Percentiles rank a stretch among this genome's conserved stretches.
These are phyloP conservation scores for Chrysocyon brachyurus DNA, from an alignment of 2,797 vertebrate genomes.

Conservation along the genomic window DNA sequence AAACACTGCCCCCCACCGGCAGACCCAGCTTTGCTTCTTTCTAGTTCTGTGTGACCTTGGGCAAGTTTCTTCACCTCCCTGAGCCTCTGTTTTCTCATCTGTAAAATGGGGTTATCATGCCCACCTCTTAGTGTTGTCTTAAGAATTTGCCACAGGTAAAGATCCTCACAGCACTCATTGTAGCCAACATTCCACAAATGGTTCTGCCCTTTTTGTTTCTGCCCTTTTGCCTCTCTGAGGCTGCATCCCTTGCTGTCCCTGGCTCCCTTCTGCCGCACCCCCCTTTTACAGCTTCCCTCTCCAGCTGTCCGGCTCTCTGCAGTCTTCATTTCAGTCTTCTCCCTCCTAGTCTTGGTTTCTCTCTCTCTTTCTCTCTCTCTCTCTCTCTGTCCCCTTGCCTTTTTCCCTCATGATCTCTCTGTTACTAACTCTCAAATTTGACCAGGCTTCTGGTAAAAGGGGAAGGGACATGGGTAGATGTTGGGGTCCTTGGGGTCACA, in stretches of 20 bases:
- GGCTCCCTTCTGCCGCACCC: neutral
- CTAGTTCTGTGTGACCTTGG: slow-evolving; percentile 43
- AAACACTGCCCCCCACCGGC: neutral
- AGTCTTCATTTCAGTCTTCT: slow-evolving; percentile 56
- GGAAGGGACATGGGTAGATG: neutral
- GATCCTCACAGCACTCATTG: neutral
- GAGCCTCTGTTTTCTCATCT: slow-evolving; percentile 42
- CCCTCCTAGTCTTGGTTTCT: slow-evolving; percentile 49
- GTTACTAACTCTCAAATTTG: slow-evolving; percentile 37
- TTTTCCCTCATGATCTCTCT: slow-evolving; percentile 10
- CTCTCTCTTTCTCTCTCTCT: neutral
- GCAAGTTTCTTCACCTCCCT: slow-evolving; percentile 23
- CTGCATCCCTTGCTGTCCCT: slow-evolving; percentile 14
- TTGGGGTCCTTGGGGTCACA: neutral
- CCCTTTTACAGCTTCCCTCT: neutral
- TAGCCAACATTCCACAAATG: slow-evolving; percentile 33
- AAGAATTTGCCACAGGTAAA: slow-evolving; percentile 32
- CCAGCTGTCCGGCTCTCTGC: neutral
- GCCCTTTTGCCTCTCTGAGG: neutral
- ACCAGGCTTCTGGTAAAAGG: neutral
- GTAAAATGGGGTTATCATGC: slow-evolving; percentile 46
- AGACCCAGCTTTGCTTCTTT: neutral
- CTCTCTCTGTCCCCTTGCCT: slow-evolving; percentile 27
- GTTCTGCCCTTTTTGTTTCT: neutral
- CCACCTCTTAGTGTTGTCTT: neutral